Evolutionary conservation across 2,888 invertebrate genomes (phyloP).

Genomic region (Drosophila anomalata): DNA sequence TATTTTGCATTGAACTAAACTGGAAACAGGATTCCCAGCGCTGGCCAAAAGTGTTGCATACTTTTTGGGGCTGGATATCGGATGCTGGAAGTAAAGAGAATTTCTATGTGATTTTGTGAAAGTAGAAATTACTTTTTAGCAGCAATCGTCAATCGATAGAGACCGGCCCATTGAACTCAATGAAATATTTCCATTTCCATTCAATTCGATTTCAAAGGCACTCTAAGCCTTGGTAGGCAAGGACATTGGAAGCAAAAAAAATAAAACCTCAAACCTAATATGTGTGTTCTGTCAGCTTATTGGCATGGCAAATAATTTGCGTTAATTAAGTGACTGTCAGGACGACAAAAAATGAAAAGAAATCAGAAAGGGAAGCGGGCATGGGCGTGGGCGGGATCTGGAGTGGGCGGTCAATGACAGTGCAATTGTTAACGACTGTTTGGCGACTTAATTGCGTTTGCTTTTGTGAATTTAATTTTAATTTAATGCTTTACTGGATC

Average conservation of each 20-base stretch:
- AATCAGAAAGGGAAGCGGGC: not conserved
- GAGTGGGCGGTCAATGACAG: slow-evolving; percentile 12
- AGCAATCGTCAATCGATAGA: slow-evolving; percentile 9
- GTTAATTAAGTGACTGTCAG: slow-evolving; percentile 66
- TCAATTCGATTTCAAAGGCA: not conserved
- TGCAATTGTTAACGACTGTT: slow-evolving; percentile 44
- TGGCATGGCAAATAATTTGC: slow-evolving; percentile 51
- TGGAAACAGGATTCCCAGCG: slow-evolving; percentile 12
- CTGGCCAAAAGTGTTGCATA: slow-evolving; percentile 25
- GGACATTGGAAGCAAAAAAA: not conserved
- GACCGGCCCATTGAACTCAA: slow-evolving; percentile 11
- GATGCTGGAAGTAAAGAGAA: not conserved
- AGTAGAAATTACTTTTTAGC: slow-evolving; percentile 24
- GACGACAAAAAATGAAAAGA: not conserved
- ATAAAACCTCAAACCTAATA: slow-evolving; percentile 33
- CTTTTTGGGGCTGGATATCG: slow-evolving; percentile 25
- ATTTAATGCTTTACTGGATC: slow-evolving; percentile 54
- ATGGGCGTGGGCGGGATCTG: not conserved
- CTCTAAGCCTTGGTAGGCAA: not conserved
- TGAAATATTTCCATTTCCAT: slow-evolving; percentile 27
- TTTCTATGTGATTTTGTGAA: not conserved
- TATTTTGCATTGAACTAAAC: slow-evolving; percentile 14
- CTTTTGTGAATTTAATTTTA: slow-evolving; percentile 58
- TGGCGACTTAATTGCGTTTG: slow-evolving; percentile 59
- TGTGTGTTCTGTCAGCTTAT: slow-evolving; percentile 36